Conservation (phyloP, 2,888 invertebrate species). For the Mythimna lalbum region DNA sequence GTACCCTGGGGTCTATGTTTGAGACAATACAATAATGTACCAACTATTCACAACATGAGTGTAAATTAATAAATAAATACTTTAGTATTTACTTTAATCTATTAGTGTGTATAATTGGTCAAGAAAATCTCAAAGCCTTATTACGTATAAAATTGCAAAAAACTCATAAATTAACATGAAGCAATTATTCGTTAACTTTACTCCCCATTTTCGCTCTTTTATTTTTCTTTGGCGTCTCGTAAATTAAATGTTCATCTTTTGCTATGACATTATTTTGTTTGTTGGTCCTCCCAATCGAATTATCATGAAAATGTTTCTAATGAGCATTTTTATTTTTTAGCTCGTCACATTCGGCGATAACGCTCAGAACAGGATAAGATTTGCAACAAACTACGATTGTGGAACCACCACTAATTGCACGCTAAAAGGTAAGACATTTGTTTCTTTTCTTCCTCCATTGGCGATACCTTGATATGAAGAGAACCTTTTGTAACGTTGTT, state of each 20-base stretch:
- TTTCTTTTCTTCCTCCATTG: neutral
- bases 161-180: neutral
- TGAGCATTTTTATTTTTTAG: constrained; percentile 74
- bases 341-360: constrained; percentile 85
- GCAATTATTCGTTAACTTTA: constrained; percentile 22
- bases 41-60: too few species aligned
- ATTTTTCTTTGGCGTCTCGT: neutral
- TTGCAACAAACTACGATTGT: constrained; percentile 85
- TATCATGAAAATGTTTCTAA: neutral
- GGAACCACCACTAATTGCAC: constrained; percentile 83
- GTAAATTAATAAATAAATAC: neutral
- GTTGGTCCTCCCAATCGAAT: neutral
- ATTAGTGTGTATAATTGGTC: neutral
- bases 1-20: too few species aligned
- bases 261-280: too few species aligned
- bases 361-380: constrained; percentile 80
- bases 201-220: constrained; percentile 1
- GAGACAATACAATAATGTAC: neutral
- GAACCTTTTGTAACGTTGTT: too few species aligned
- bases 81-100: neutral
- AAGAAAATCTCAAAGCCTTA: neutral
- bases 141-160: constrained; percentile 12
- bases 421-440: constrained; percentile 77
- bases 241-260: neutral
- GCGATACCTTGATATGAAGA: neutral